Conservation (phyloP, 1,140 invertebrate genomes). For the Sycophila sp. region DNA sequence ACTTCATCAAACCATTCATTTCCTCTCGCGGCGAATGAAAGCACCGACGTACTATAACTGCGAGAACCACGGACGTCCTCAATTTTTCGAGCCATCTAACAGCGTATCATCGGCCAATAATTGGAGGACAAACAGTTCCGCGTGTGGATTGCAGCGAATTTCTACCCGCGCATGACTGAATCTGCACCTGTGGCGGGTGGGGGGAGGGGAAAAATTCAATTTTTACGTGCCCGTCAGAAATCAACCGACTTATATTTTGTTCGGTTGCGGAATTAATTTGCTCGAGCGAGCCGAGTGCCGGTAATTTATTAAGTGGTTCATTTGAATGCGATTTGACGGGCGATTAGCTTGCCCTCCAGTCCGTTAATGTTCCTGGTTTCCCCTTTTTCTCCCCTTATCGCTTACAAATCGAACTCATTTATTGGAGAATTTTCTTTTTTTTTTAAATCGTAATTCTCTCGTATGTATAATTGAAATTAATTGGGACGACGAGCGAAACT, state of each 20-base stretch:
- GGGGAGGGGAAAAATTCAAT: neutral
- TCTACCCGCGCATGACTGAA: neutral
- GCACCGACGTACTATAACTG: no score
- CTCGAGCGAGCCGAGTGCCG: neutral
- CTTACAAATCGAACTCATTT: no score
- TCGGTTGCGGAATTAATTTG: neutral
- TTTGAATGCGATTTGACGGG: neutral
- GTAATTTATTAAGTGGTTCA: neutral
- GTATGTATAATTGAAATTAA: no score
- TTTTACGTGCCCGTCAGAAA: neutral
- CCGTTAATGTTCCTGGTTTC: neutral
- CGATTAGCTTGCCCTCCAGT: neutral
- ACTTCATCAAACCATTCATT: no score
- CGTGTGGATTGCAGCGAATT: neutral
- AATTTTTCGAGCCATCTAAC: neutral
- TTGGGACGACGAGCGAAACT: no score
- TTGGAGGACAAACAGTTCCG: neutral
- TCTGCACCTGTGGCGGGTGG: no score
- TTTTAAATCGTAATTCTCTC: no score
- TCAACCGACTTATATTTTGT: no score
- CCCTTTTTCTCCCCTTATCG: no score
- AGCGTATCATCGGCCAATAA: slow-evolving; percentile 5
- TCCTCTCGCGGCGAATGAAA: no score
- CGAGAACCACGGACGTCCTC: neutral
- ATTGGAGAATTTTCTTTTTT: no score